phyloP scores from a whole-genome alignment of 1,140 invertebrate species.

The Apis dorsata region DNA sequence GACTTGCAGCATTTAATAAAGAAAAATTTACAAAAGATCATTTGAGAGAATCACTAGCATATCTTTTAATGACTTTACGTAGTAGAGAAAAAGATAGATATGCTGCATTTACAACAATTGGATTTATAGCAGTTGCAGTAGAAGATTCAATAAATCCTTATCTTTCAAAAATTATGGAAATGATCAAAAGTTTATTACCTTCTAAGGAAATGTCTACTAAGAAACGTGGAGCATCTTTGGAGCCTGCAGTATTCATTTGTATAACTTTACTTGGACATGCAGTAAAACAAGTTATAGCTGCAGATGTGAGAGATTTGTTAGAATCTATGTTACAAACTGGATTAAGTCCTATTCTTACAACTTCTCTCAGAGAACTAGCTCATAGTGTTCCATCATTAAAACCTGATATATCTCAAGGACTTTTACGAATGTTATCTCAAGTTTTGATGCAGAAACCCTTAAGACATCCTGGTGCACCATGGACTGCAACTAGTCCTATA shows the following conservation, averaged over 20 bases:
- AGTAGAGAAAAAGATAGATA: slow-evolving; percentile 91
- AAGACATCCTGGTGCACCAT: slow-evolving; percentile 88
- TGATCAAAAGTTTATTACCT: slow-evolving; percentile 90
- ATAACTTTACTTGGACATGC: slow-evolving; percentile 96
- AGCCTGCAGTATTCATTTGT: slow-evolving; percentile 96
- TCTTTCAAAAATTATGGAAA: slow-evolving; percentile 92
- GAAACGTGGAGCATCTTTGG: slow-evolving; percentile 85
- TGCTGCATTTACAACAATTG: slow-evolving; percentile 93
- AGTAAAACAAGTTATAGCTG: slow-evolving; percentile 86
- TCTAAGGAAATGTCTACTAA: slow-evolving; percentile 87
- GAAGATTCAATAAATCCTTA: slow-evolving; percentile 90
- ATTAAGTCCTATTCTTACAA: slow-evolving; percentile 93
- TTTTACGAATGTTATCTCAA: slow-evolving; percentile 92
- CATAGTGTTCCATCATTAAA: slow-evolving; percentile 93
- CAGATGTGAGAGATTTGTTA: slow-evolving; percentile 91
- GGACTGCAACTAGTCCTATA: slow-evolving; percentile 76
- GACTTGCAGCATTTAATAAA: slow-evolving; percentile 95
- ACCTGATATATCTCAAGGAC: slow-evolving; percentile 94
- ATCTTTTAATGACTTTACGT: slow-evolving; percentile 88
- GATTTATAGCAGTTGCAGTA: slow-evolving; percentile 94
- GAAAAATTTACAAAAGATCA: slow-evolving; percentile 90
- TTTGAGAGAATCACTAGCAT: slow-evolving; percentile 87
- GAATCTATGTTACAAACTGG: slow-evolving; percentile 96
- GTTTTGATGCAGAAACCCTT: slow-evolving; percentile 94
- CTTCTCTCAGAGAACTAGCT: slow-evolving; percentile 94